Evolutionary conservation across 2,888 invertebrate species (phyloP).

Genomic region (Cybosia mesomella): DNA sequence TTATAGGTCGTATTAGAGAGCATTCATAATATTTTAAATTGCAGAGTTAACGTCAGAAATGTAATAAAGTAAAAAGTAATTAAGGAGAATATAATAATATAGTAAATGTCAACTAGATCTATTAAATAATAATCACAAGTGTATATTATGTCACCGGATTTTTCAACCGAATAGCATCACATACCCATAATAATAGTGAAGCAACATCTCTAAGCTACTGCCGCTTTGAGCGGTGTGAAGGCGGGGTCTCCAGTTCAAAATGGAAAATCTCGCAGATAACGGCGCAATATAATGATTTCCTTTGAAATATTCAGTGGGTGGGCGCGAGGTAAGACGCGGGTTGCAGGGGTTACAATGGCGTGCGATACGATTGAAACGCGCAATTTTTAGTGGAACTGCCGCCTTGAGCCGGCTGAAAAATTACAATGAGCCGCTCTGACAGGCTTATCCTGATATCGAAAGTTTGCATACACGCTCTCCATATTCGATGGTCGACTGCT

Average conservation of each 20-base stretch:
- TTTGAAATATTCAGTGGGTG: constrained; percentile 39
- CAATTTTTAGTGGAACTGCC: constrained; percentile 23
- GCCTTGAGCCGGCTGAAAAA: constrained; percentile 41
- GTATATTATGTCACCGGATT: too few species aligned
- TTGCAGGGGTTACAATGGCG: constrained; percentile 29
- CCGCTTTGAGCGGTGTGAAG: neutral
- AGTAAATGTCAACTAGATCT: too few species aligned
- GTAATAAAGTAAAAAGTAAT: too few species aligned
- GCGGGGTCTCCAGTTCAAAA: constrained; percentile 22
- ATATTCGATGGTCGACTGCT: neutral
- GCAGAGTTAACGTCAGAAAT: too few species aligned
- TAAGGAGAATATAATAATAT: too few species aligned
- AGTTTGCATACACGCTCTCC: constrained; percentile 17
- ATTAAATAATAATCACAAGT: too few species aligned
- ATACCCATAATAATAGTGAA: constrained; percentile 6
- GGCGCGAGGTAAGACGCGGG: constrained; percentile 10
- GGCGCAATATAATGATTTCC: constrained; percentile 43
- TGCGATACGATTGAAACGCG: constrained; percentile 40
- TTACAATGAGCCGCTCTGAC: constrained; percentile 39
- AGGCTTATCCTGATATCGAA: constrained; percentile 16
- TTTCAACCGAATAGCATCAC: neutral
- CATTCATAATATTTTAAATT: too few species aligned
- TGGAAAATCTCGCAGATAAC: constrained; percentile 29
- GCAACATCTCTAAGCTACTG: neutral
- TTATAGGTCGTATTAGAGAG: too few species aligned